phyloP scores from a whole-genome alignment of 2,888 invertebrate genomes.

The Eledona agricola region DNA sequence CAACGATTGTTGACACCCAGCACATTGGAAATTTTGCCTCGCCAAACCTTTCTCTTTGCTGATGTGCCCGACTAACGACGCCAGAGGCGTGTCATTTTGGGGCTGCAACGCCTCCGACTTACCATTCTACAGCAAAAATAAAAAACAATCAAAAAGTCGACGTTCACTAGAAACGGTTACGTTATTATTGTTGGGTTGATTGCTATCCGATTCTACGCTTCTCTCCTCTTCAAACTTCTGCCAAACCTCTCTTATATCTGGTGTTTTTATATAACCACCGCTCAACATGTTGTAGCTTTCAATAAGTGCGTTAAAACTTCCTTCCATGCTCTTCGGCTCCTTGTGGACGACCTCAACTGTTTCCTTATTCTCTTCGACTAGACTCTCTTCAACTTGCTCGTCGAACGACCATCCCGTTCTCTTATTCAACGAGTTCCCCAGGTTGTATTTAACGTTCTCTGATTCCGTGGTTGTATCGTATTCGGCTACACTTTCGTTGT shows the following conservation, averaged over 20 bases:
- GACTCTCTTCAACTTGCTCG: conserved; percentile 42
- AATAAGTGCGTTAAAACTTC: conserved; percentile 69
- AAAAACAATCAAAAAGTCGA: too few species aligned
- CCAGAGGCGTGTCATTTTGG: conserved; percentile 61
- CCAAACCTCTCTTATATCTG: conserved; percentile 73
- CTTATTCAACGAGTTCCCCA: conserved; percentile 73
- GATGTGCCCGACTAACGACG: conserved; percentile 72
- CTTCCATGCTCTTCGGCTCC: conserved; percentile 56
- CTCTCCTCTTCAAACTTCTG: conserved; percentile 57
- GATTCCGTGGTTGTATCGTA: conserved; percentile 38
- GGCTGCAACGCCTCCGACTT: conserved; percentile 33
- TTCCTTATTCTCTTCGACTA: conserved; percentile 19
- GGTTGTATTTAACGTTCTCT: conserved; percentile 49
- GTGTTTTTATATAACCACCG: conserved; percentile 62
- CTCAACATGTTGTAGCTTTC: conserved; percentile 67
- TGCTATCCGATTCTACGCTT: conserved; percentile 61
- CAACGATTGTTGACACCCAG: conserved; percentile 72
- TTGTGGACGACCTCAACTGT: conserved; percentile 5
- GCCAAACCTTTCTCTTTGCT: conserved; percentile 85
- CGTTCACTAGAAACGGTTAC: too few species aligned
- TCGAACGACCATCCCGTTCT: conserved; percentile 73
- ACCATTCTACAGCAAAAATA: too few species aligned
- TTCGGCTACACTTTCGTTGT: too few species aligned
- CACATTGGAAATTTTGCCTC: conserved; percentile 86
- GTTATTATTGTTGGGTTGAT: conserved; percentile 62